Conservation (phyloP, 2,888 invertebrate species). For the Tachina fera region DNA sequence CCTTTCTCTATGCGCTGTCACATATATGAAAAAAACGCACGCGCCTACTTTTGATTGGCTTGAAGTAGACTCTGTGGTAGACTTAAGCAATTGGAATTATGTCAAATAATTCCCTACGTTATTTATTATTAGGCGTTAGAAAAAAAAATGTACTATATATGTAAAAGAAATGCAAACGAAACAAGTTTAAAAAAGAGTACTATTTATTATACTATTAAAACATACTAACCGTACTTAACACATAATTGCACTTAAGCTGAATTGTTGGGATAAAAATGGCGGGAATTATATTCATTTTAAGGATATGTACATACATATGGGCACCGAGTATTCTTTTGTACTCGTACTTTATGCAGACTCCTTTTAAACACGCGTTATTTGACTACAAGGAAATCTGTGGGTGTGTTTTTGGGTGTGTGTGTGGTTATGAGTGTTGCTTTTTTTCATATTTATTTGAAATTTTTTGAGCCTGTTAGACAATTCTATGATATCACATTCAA, state of each 20-base stretch:
- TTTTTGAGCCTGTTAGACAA: slow-evolving; percentile 19
- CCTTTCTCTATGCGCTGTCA: too few species aligned
- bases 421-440: not conserved
- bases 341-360: slow-evolving; percentile 7
- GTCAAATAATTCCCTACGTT: not conserved
- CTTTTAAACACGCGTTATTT: not conserved
- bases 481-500: slow-evolving; percentile 36
- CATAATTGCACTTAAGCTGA: slow-evolving; percentile 37
- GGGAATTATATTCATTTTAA: slow-evolving; percentile 15
- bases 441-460: not conserved
- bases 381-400: not conserved
- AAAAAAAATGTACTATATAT: not conserved
- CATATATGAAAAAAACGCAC: not conserved
- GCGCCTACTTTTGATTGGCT: not conserved
- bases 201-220: slow-evolving; percentile 12
- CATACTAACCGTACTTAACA: slow-evolving; percentile 40
- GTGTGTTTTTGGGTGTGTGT: not conserved
- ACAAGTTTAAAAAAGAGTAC: not conserved
- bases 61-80: slow-evolving; percentile 5
- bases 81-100: slow-evolving; percentile 9
- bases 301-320: slow-evolving; percentile 14
- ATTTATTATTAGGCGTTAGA: not conserved
- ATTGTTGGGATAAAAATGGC: slow-evolving; percentile 16
- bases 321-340: slow-evolving; percentile 16
- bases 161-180: not conserved